phyloP scores from a whole-genome alignment of 2,888 invertebrate genomes.

The Conomelus anceps region DNA sequence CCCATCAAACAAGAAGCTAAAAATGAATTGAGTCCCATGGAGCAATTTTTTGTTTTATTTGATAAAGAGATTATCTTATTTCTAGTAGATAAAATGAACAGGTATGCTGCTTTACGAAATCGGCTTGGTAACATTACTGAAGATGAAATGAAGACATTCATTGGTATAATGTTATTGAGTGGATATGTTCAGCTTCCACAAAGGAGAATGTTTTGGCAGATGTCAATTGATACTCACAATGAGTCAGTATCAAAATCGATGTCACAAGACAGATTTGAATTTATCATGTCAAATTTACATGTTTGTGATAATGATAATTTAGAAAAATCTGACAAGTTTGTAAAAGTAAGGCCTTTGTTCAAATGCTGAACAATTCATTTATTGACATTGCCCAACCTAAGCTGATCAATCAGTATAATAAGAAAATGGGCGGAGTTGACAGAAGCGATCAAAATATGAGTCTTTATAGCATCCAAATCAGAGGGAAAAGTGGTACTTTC shows the following conservation, averaged over 20 bases:
- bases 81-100: not conserved
- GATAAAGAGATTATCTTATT: not conserved
- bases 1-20: not conserved
- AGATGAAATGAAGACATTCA: not conserved
- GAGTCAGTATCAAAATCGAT: not conserved
- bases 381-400: not conserved
- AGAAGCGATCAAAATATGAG: constrained; percentile 35
- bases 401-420: not conserved
- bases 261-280: not conserved
- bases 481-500: constrained; percentile 38
- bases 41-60: not conserved
- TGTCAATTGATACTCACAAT: not conserved
- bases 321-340: no score
- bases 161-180: not conserved
- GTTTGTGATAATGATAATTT: no score
- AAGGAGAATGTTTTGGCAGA: not conserved
- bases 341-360: not conserved
- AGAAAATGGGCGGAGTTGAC: constrained; percentile 13
- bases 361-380: not conserved
- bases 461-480: constrained; percentile 32
- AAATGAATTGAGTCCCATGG: not conserved
- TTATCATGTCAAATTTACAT: not conserved
- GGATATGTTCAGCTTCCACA: not conserved
- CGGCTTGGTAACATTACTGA: not conserved
- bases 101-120: not conserved